Percentiles rank a stretch among this genome's conserved stretches.
These are phyloP conservation scores for Xestoiulus laeticollis DNA, from an alignment of 2,888 invertebrate species.

Conservation along the genomic window DNA sequence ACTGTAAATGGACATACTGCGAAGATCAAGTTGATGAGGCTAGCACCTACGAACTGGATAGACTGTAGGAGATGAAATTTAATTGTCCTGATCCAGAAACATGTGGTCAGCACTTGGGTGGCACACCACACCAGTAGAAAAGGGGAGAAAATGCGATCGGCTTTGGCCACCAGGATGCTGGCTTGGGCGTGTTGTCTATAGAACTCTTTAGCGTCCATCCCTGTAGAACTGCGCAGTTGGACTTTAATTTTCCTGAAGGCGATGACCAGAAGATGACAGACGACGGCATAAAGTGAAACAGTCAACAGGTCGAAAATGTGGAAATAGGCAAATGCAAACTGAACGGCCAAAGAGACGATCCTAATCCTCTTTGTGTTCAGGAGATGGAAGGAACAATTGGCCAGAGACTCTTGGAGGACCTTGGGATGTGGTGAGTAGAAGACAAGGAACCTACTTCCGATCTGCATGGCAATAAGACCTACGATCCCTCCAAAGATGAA, in stretches of 20 bases:
- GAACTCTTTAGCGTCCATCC: not conserved
- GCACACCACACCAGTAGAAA: constrained; percentile 49
- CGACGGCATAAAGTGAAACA: not conserved
- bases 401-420: not conserved
- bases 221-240: not conserved
- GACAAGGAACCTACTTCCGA: not conserved
- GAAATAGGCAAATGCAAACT: not conserved
- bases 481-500: not conserved
- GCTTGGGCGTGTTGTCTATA: constrained; percentile 44
- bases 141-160: constrained; percentile 44
- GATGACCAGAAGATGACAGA: constrained; percentile 23
- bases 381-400: not conserved
- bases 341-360: not conserved
- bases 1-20: not conserved
- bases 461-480: constrained; percentile 5
- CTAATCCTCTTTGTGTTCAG: not conserved
- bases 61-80: constrained; percentile 2
- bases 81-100: constrained; percentile 50
- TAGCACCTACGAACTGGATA: not conserved
- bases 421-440: not conserved
- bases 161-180: constrained; percentile 34
- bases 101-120: constrained; percentile 44
- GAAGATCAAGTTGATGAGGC: constrained; percentile 32
- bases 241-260: constrained; percentile 10
- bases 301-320: constrained; percentile 39